Evolutionary conservation across 92 coral and sea anemone genomes (phyloP).

Genomic region (Zoanthus sansibaricus): DNA sequence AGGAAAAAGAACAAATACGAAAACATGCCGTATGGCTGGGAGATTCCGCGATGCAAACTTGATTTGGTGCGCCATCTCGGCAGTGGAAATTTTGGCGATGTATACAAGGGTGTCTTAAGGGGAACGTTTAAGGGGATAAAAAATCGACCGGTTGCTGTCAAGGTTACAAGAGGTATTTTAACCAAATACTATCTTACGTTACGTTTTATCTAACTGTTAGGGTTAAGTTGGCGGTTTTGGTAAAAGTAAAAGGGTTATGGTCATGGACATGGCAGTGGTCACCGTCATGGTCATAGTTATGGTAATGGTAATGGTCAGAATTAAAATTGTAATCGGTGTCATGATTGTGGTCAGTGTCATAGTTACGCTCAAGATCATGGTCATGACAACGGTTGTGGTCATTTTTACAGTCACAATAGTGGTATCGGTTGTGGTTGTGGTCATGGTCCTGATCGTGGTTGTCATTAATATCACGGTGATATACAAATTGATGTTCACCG

Average conservation of each 20-base stretch:
- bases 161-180: conserved; percentile 32
- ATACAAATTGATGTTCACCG: too few relatives aligned
- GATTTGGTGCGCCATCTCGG: conserved; percentile 38
- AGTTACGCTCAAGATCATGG: too few relatives aligned
- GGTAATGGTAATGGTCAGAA: background rate
- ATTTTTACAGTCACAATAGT: background rate
- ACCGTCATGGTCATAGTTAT: background rate
- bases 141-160: conserved; percentile 37
- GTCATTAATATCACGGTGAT: too few relatives aligned
- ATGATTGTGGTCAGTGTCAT: too few relatives aligned
- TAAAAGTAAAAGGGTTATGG: too few relatives aligned
- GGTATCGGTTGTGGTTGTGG: background rate
- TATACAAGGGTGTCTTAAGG: conserved; percentile 36
- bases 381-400: background rate
- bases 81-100: conserved; percentile 43
- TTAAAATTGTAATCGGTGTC: background rate
- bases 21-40: conserved; percentile 51
- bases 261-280: background rate
- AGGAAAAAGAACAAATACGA: conserved; percentile 33
- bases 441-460: too few relatives aligned
- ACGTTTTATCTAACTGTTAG: too few relatives aligned
- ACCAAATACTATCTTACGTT: too few relatives aligned
- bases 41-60: conserved; percentile 38
- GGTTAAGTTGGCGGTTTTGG: too few relatives aligned
- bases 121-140: conserved; percentile 38